Conservation (phyloP, 2,113 vertebrate genomes). For the Corydoras sp. region DNA sequence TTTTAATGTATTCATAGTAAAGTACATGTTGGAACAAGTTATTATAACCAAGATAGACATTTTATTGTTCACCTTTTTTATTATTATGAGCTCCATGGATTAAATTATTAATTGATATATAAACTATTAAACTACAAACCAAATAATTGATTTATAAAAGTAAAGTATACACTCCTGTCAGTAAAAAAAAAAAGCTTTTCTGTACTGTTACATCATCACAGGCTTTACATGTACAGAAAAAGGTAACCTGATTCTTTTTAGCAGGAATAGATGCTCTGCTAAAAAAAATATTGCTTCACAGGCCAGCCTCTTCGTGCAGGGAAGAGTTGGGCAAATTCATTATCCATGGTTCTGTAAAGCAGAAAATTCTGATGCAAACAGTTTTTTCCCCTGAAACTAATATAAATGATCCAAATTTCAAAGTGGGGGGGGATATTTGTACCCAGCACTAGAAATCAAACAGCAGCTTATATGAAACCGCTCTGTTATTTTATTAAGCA, state of each 20-base stretch:
- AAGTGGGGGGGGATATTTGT: no score
- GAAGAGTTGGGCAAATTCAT: not conserved
- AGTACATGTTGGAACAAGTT: not conserved
- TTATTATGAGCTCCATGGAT: not conserved
- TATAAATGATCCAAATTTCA: no score
- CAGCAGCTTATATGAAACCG: not conserved
- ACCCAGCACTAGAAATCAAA: not conserved
- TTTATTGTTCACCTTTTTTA: not conserved
- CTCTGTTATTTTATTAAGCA: not conserved
- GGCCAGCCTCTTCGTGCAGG: not conserved
- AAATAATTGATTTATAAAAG: not conserved
- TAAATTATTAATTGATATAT: not conserved
- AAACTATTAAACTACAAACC: not conserved
- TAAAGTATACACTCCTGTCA: not conserved
- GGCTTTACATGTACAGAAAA: conserved; percentile 29
- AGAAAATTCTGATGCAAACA: no score
- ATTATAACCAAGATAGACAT: no score
- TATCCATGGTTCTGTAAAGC: not conserved
- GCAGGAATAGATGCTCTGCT: conserved; percentile 18
- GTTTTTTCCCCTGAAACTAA: no score
- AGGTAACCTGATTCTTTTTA: conserved; percentile 22
- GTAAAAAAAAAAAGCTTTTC: not conserved
- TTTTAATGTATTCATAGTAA: no score
- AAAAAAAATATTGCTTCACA: not conserved
- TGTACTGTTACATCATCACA: conserved; percentile 24